Evolutionary conservation across 53 echinoderm and acorn worm genomes (phyloP).

Genomic region (Glandiceps talaboti): DNA sequence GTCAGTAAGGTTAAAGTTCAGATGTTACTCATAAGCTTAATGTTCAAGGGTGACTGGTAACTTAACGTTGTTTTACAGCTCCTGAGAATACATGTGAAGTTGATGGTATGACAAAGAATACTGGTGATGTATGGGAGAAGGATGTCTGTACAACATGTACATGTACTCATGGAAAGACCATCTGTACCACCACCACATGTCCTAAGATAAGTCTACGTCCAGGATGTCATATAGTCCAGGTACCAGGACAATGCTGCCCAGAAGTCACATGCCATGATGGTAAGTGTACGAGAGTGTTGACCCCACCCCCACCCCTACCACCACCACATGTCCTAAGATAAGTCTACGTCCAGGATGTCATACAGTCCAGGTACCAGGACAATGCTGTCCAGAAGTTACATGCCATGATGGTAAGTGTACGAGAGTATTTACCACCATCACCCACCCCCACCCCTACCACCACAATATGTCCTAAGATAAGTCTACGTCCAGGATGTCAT

Average conservation of each 20-base stretch:
- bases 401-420: no score
- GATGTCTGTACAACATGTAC: slow-evolving; percentile 26
- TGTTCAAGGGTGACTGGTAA: no score
- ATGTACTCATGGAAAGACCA: slow-evolving; percentile 16
- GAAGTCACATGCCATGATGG: slow-evolving; percentile 32
- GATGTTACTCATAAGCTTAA: no score
- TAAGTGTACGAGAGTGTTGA: slow-evolving; percentile 6
- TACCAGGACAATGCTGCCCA: slow-evolving; percentile 35
- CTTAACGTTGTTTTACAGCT: no score
- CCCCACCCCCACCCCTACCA: no score
- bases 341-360: background rate
- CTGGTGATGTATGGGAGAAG: slow-evolving; percentile 23
- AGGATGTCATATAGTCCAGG: slow-evolving; percentile 23
- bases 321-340: no score
- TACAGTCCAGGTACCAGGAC: slow-evolving; percentile 6
- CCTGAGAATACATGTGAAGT: slow-evolving; percentile 9
- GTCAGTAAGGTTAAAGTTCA: no score
- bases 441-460: no score
- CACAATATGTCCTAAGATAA: no score
- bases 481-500: no score
- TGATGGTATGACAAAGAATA: slow-evolving; percentile 7
- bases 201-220: slow-evolving; percentile 18
- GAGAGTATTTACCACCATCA: no score
- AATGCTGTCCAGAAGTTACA: slow-evolving; percentile 18
- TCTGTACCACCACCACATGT: slow-evolving; percentile 19